These are phyloP conservation scores for Neogale vison DNA, from an alignment of 2,113 vertebrate genomes.

Conservation along the genomic window DNA sequence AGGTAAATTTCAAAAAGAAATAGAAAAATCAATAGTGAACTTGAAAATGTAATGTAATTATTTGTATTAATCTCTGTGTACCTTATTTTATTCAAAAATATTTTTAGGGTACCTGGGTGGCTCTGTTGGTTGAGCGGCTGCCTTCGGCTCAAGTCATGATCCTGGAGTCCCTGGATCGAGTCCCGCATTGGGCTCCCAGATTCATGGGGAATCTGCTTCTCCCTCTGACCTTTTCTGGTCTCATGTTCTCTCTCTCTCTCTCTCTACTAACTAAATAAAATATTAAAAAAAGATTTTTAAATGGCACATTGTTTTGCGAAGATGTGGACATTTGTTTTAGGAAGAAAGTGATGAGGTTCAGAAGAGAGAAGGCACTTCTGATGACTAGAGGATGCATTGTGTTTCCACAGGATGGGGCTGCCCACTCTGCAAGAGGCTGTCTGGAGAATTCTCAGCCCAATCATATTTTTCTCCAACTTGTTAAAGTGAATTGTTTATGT, in stretches of 20 bases:
- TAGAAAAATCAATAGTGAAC: background rate
- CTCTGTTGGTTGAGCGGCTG: no score
- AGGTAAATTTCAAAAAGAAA: background rate
- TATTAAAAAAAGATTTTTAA: background rate
- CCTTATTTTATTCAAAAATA: conserved; percentile 20
- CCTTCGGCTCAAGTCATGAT: no score
- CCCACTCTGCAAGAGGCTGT: background rate
- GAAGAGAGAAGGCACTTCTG: background rate
- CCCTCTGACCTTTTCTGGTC: no score
- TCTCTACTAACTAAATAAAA: no score
- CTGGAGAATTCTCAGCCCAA: background rate
- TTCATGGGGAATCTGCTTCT: no score
- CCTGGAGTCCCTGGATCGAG: no score
- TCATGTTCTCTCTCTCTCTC: no score
- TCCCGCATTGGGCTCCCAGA: no score
- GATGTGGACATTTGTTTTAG: background rate
- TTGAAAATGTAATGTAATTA: conserved; percentile 14
- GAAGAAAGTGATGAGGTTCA: background rate
- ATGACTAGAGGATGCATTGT: no score
- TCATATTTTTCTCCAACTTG: background rate
- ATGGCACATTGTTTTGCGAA: background rate
- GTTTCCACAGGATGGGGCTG: background rate
- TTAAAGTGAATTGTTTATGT: background rate
- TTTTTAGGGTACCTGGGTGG: background rate
- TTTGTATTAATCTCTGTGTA: background rate